Base-by-base conservation (phyloP, 64 coral and sea anemone genomes). In the Hydrozoanthus tunicans region DNA sequence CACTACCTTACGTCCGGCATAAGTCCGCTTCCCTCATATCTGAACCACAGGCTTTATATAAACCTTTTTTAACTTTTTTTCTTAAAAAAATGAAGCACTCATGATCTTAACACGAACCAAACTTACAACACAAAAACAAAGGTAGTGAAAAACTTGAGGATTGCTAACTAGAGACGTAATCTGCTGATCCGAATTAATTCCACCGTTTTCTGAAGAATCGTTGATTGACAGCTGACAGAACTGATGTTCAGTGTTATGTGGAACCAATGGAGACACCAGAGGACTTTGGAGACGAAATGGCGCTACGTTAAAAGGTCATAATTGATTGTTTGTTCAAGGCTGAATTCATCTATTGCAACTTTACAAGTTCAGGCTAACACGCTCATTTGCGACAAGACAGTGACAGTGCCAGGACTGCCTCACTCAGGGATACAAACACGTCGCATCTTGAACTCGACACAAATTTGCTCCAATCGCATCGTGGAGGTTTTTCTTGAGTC, bases 231-330 rank as follows among this genome's bases (percentile, higher is more conserved):
- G 78, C 64, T 97, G 95, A 97, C 95, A 94, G 25, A 89, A 79
- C 89, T 97, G 86, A 83, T 89, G 85, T 89, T 90, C 86, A 64
- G 78, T 93, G 56, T 93, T 93, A 65, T 70, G 25, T 90, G 17
- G 86, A 52, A 82, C 92, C 92, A 93, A 93, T 93, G 80, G 82
- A 62, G 43, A 54, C 71, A 57, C 65, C 77, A 58, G 85, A 89
- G 59, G 53, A 72, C 89, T 89, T 81, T 79, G 95, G 95, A 92
- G 95, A 94, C 95, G 92, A 97, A 90, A 90, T 90, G 95, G 91
- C 95, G 95, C 95, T 82, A 89, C 89, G 95, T 94, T 97, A 97
- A 97, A 97, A 97, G 95, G 90, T 89, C 85, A 91, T 97, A 97
- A 97, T 97, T 94, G 95, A 97, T 97, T 97, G 78, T 97, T 97